Evolutionary conservation across 2,113 vertebrate species (phyloP).

Genomic region (Pleuronectes platessa): DNA sequence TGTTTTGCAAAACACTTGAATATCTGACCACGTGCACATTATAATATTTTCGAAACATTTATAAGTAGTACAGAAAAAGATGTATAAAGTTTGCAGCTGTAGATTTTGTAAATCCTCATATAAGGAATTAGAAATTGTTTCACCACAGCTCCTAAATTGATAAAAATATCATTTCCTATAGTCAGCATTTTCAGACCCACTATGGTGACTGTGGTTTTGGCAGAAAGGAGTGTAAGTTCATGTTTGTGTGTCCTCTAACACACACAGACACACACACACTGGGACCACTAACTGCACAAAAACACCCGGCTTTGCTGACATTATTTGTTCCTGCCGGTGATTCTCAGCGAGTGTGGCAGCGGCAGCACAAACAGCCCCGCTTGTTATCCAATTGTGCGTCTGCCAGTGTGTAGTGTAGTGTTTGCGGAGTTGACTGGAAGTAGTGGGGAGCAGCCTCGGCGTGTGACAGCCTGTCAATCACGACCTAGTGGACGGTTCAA

Average conservation of each 20-base stretch:
- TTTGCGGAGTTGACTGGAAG: constrained; percentile 62
- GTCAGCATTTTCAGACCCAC: background rate
- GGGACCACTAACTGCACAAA: constrained; percentile 48
- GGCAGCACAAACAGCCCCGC: constrained; percentile 53
- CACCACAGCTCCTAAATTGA: background rate
- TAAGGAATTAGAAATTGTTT: too few relatives aligned
- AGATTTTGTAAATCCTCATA: too few relatives aligned
- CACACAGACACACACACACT: constrained; percentile 15
- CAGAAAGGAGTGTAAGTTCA: constrained; percentile 16
- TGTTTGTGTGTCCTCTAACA: constrained; percentile 46
- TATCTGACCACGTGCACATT: too few relatives aligned
- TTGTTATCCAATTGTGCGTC: constrained; percentile 67
- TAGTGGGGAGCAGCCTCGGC: constrained; percentile 32
- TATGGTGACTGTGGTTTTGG: background rate
- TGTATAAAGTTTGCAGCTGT: too few relatives aligned
- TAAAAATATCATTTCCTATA: background rate
- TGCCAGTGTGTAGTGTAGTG: constrained; percentile 56
- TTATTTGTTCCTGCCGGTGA: constrained; percentile 47
- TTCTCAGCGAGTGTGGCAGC: constrained; percentile 50
- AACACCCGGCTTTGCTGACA: constrained; percentile 31
- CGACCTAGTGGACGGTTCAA: constrained; percentile 29
- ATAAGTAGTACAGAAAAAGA: too few relatives aligned
- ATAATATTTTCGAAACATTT: too few relatives aligned
- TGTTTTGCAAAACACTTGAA: background rate
- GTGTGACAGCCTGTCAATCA: constrained; percentile 69